These are phyloP conservation scores for Itoplectis maculator DNA, from an alignment of 2,888 invertebrate genomes.

Conservation along the genomic window DNA sequence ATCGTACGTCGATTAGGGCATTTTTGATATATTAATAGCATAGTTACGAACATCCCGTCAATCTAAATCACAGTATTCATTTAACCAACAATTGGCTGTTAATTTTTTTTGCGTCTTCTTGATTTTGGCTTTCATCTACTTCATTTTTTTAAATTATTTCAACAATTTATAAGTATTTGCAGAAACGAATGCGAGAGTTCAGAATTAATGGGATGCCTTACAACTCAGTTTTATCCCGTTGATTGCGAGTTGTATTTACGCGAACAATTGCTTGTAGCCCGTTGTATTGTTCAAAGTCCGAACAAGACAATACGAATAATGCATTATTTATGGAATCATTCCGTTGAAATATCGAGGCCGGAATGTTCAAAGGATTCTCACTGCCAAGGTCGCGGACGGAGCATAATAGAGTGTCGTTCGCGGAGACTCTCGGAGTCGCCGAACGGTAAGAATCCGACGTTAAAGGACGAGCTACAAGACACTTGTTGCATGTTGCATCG, in stretches of 20 bases:
- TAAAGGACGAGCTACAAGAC: conserved; percentile 75
- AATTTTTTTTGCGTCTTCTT: too few species aligned
- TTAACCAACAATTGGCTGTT: neutral
- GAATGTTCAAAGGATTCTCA: conserved; percentile 52
- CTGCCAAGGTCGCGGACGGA: conserved; percentile 48
- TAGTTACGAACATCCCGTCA: too few species aligned
- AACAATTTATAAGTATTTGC: too few species aligned
- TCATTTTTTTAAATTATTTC: too few species aligned
- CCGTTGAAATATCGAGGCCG: conserved; percentile 46
- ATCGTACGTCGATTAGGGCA: conserved; percentile 8
- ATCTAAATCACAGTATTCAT: too few species aligned
- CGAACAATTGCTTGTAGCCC: conserved; percentile 7
- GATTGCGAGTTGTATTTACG: conserved; percentile 17
- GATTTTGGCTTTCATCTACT: neutral
- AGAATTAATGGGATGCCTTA: neutral
- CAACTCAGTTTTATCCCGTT: neutral
- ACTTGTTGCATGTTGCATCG: conserved; percentile 71
- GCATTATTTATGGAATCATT: conserved; percentile 41
- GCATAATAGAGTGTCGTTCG: conserved; percentile 46
- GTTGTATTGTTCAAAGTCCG: neutral
- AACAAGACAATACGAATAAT: conserved; percentile 1
- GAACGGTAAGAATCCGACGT: conserved; percentile 71
- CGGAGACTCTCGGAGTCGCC: conserved; percentile 67
- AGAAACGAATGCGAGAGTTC: too few species aligned
- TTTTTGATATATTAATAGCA: conserved; percentile 10